phyloP scores from a whole-genome alignment of 2,888 invertebrate genomes.

The Agelastica alni region DNA sequence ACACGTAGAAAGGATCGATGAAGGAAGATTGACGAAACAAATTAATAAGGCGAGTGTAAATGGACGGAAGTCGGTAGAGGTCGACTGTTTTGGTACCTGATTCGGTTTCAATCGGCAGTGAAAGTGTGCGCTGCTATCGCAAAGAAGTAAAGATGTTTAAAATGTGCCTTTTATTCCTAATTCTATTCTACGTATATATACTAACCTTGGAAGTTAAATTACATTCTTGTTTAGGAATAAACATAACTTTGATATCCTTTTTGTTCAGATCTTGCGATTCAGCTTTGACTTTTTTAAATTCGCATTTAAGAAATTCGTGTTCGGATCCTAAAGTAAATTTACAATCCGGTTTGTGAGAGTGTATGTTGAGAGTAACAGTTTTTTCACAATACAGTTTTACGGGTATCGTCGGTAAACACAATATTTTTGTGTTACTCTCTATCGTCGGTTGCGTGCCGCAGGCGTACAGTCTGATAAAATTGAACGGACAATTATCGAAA shows the following conservation, averaged over 20 bases:
- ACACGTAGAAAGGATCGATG: no score
- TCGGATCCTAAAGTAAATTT: constrained; percentile 21
- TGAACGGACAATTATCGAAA: constrained; percentile 31
- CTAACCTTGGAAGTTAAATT: constrained; percentile 26
- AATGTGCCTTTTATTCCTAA: no score
- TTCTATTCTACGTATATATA: background rate
- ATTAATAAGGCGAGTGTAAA: no score
- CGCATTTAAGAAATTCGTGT: constrained; percentile 8
- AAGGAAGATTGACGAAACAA: no score
- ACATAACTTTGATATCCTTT: constrained; percentile 4
- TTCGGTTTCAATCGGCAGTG: no score
- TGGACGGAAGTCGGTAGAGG: no score
- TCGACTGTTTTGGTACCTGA: no score
- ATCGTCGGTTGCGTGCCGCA: constrained; percentile 38
- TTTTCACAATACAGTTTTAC: constrained; percentile 3
- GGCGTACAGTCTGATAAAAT: constrained; percentile 48
- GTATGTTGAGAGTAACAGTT: constrained; percentile 17
- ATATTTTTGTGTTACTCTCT: constrained; percentile 37
- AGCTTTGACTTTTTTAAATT: background rate
- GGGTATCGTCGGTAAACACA: constrained; percentile 51
- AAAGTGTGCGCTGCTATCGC: no score
- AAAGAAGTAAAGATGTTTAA: no score
- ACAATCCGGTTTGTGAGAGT: constrained; percentile 32
- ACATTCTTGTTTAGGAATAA: constrained; percentile 29
- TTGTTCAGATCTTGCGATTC: background rate